These are phyloP conservation scores for Threskiornis aethiopicus DNA, from an alignment of 2,797 vertebrate genomes.

Conservation along the genomic window DNA sequence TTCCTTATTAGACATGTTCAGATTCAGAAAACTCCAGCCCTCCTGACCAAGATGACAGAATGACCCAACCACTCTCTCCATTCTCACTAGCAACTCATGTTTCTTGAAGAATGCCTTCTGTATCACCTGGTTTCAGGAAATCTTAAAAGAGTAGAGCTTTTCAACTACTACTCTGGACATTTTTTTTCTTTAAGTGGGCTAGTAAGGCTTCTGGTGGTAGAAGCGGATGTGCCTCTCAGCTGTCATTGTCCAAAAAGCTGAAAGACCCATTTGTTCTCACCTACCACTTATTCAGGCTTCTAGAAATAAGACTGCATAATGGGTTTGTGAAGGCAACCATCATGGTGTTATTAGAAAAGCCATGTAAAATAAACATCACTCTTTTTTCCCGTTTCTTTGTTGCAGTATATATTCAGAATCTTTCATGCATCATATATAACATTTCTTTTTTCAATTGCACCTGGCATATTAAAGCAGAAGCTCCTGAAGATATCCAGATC, in stretches of 20 bases:
- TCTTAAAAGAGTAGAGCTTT: neutral
- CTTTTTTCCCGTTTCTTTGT: neutral
- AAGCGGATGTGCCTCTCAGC: neutral
- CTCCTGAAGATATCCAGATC: constrained; percentile 25
- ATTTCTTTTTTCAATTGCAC: constrained; percentile 65
- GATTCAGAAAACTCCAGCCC: neutral
- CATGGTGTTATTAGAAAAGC: neutral
- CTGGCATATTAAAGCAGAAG: constrained; percentile 51
- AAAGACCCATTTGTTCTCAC: neutral
- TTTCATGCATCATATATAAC: constrained; percentile 67
- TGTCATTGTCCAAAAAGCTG: neutral
- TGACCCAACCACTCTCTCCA: neutral
- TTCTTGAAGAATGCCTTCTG: neutral
- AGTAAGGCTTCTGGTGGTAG: neutral
- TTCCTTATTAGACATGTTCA: neutral
- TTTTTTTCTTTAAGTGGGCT: neutral
- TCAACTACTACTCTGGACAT: neutral
- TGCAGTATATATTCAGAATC: constrained; percentile 65
- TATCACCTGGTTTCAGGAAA: neutral
- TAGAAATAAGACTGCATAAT: neutral
- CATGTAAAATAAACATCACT: neutral
- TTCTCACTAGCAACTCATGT: neutral
- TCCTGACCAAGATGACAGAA: neutral
- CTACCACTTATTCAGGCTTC: rapidly evolving
- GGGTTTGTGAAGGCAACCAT: neutral